These are phyloP conservation scores for Ploceus nigricollis DNA, from an alignment of 2,113 vertebrate species.

Conservation along the genomic window DNA sequence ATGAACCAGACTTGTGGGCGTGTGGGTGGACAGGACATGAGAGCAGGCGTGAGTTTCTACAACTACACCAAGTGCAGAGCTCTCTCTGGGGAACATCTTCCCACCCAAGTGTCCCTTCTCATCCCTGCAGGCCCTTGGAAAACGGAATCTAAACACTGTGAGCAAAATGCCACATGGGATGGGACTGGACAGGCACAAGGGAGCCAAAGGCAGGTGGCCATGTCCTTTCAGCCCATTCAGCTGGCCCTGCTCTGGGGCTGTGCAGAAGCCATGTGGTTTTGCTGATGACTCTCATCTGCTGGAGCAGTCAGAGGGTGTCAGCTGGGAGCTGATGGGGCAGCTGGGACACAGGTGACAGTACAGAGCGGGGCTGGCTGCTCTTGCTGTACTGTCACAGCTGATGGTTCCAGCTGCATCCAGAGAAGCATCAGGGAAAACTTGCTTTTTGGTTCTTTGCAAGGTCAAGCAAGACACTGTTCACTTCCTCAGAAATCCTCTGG, in stretches of 20 bases:
- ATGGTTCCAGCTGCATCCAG: background rate
- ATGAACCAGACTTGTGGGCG: background rate
- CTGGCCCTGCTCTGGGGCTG: background rate
- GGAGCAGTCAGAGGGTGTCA: background rate
- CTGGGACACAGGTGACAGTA: background rate
- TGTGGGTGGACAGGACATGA: background rate
- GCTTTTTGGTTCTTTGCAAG: background rate
- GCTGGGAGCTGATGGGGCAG: background rate
- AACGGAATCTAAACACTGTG: background rate
- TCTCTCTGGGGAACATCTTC: background rate
- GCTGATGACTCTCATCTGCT: background rate
- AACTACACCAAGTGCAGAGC: fast-evolving
- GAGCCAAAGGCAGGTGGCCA: background rate
- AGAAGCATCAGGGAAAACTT: background rate
- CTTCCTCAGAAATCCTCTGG: background rate
- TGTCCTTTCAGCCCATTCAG: background rate
- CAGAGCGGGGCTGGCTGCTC: background rate
- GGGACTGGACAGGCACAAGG: background rate
- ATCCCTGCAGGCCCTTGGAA: background rate
- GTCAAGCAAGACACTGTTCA: background rate
- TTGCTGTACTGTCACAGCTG: background rate
- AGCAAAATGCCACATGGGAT: background rate
- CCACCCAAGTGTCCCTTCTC: too few relatives aligned
- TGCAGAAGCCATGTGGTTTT: background rate
- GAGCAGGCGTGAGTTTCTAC: background rate